phyloP scores from a whole-genome alignment of 2,113 vertebrate species.

The Syngnathus scovelli region DNA sequence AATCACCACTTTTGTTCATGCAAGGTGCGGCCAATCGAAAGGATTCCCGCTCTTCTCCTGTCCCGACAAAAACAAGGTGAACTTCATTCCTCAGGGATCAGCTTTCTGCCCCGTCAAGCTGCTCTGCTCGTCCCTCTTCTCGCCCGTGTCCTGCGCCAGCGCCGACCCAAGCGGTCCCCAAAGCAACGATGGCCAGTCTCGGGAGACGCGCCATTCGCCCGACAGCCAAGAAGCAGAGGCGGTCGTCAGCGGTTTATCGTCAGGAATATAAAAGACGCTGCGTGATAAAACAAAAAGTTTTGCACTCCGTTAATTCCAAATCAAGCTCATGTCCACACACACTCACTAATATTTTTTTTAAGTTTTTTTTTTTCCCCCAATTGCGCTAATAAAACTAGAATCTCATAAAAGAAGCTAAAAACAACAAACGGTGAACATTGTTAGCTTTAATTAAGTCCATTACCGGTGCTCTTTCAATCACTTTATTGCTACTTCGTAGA shows the following conservation, averaged over 20 bases:
- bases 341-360: not conserved
- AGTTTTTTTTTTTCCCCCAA: not conserved
- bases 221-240: conserved; percentile 33
- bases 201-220: conserved; percentile 62
- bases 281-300: conserved; percentile 19
- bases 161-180: conserved; percentile 13
- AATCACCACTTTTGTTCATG: not conserved
- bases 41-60: conserved; percentile 93
- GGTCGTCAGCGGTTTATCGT: conserved; percentile 57
- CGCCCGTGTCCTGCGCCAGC: conserved; percentile 58
- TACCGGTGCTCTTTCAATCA: no score
- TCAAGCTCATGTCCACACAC: conserved; percentile 23
- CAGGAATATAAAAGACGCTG: conserved; percentile 44
- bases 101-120: conserved; percentile 96
- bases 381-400: no score
- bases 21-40: conserved; percentile 84
- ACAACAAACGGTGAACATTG: no score
- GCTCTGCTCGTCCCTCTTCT: conserved; percentile 77
- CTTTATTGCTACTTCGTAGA: no score
- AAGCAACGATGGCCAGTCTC: conserved; percentile 58
- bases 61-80: conserved; percentile 98
- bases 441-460: no score
- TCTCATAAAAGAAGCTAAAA: no score
- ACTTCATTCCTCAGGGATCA: conserved; percentile 92
- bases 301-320: conserved; percentile 52